Conservation (phyloP, 2,113 vertebrate species). For the Trochalopteron elliotii region DNA sequence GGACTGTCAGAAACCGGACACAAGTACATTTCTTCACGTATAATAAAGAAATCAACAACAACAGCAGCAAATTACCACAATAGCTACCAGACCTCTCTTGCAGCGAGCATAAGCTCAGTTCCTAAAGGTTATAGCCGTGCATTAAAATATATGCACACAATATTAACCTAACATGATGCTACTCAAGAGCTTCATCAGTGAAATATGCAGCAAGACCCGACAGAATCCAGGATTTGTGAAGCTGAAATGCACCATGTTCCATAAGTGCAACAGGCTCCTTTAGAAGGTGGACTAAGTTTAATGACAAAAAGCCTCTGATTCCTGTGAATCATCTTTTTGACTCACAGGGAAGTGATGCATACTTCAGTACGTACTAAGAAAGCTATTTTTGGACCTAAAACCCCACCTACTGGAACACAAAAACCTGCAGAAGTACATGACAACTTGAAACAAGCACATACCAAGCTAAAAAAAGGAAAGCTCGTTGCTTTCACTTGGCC, state of each 20-base stretch:
- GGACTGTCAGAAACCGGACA: not conserved
- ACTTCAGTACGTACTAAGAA: not conserved
- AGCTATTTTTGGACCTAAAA: not conserved
- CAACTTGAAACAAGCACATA: not conserved
- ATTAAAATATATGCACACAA: not conserved
- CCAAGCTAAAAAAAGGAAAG: not conserved
- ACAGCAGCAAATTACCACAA: not conserved
- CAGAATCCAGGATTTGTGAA: not conserved
- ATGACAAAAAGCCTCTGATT: not conserved
- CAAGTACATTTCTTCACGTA: not conserved
- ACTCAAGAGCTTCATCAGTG: not conserved
- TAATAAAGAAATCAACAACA: not conserved
- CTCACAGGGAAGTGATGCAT: constrained; percentile 12
- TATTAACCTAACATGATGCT: not conserved
- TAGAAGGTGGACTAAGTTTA: not conserved
- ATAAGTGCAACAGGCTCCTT: not conserved
- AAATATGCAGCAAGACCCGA: not conserved
- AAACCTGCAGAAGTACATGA: not conserved
- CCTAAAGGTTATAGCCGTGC: not conserved
- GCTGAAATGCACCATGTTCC: not conserved
- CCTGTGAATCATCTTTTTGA: not conserved
- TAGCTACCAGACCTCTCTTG: not conserved
- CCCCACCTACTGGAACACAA: not conserved
- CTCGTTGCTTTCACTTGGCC: not conserved
- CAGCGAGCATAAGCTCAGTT: not conserved